A percentile compares a stretch with the other conserved stretches of the same genome.
These are phyloP conservation scores for Alviniconcha strummeri DNA, from an alignment of 2,888 invertebrate genomes.

Conservation along the genomic window DNA sequence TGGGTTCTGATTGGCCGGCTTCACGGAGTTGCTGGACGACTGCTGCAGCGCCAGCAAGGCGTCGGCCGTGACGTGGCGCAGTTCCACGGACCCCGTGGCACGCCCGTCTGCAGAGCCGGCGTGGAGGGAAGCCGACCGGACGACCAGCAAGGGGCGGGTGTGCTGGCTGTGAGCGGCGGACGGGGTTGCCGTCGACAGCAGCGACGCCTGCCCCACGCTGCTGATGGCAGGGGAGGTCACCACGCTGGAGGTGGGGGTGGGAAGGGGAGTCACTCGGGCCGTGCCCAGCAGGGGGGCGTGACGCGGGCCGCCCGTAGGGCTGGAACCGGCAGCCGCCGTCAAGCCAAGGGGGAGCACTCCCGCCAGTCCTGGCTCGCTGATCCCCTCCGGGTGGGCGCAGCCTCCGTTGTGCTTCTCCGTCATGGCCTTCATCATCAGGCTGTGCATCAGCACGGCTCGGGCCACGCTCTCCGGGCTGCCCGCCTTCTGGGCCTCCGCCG, in stretches of 20 bases:
- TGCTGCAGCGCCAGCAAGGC: slow-evolving; percentile 24
- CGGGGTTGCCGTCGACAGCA: background rate
- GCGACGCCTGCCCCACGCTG: background rate
- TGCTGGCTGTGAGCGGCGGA: slow-evolving; percentile 22
- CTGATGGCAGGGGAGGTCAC: slow-evolving; percentile 14
- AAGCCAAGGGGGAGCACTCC: background rate
- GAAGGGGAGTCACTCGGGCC: background rate
- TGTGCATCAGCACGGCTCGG: background rate
- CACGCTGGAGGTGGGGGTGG: slow-evolving; percentile 20
- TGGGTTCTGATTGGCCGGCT: slow-evolving; percentile 4
- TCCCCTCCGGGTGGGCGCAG: background rate
- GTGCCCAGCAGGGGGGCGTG: background rate
- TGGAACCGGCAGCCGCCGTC: background rate
- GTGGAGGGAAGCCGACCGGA: slow-evolving; percentile 18
- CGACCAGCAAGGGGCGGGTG: slow-evolving; percentile 22
- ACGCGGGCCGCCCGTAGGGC: background rate
- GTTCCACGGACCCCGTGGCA: slow-evolving; percentile 9
- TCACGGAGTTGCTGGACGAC: slow-evolving; percentile 30
- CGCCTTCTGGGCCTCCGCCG: too few relatives aligned
- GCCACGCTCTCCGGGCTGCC: too few relatives aligned
- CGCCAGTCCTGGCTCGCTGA: background rate
- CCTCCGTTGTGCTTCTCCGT: slow-evolving; percentile 21
- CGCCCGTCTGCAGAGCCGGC: background rate
- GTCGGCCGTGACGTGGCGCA: slow-evolving; percentile 28
- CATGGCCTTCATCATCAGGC: slow-evolving; percentile 17